Evolutionary conservation across 2,113 vertebrate species (phyloP).

Genomic region (Terrapene triunguis): DNA sequence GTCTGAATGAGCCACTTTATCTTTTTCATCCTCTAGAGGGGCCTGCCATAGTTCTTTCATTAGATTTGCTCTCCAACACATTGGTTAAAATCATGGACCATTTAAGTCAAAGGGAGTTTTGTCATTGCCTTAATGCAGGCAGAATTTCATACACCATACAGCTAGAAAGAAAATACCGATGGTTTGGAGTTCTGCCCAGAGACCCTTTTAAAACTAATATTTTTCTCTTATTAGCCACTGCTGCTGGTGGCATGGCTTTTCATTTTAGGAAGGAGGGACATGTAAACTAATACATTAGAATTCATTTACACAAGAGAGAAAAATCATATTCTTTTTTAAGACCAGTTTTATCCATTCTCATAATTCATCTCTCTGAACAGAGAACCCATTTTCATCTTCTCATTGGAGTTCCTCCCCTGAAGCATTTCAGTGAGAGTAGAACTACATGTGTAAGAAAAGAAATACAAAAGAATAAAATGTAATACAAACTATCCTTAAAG

Average conservation of each 20-base stretch:
- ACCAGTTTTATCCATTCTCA: not conserved
- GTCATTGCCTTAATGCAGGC: not conserved
- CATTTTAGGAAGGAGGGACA: not conserved
- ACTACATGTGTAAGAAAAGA: not conserved
- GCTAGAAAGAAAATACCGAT: not conserved
- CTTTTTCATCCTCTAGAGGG: not conserved
- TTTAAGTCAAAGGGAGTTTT: not conserved
- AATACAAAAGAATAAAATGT: not conserved
- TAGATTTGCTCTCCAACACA: not conserved
- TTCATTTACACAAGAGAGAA: not conserved
- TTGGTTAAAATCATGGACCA: not conserved
- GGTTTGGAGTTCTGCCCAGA: not conserved
- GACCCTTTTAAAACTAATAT: not conserved
- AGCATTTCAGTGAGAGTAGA: not conserved
- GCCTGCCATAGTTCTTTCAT: not conserved
- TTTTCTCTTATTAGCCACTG: not conserved
- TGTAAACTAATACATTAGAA: not conserved
- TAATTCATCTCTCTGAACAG: not conserved
- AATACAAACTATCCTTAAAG: not conserved
- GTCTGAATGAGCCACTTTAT: not conserved
- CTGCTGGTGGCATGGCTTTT: not conserved
- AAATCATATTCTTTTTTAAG: not conserved
- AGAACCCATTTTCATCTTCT: not conserved
- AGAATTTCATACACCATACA: not conserved
- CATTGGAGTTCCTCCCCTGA: not conserved